Evolutionary conservation across 2,113 vertebrate genomes (phyloP), one percentile per base, ranked within the genome.

Genomic region (Hiodon alosoides): DNA sequence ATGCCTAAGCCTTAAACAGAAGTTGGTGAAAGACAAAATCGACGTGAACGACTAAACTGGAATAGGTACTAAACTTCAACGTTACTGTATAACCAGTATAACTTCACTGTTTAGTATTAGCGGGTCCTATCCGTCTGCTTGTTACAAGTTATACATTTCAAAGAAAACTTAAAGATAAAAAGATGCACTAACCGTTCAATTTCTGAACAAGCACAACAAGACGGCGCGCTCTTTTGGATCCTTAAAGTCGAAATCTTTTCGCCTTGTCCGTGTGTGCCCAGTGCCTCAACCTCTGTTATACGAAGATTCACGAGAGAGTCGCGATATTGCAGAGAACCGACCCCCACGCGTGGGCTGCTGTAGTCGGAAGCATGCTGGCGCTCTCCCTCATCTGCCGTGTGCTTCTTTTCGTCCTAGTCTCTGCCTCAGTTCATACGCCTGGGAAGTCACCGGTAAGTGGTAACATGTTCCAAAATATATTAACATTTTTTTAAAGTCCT

Each of bases 301-400:
- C 64, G 46, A 4, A 13, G 64, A 66, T 46, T 31, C 6, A 46
- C 62, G 16, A 65, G 4, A 9, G 3, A 10, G 62, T 16, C 67
- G 14, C 77, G 73, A 53, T 73, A 69, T 60, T 66, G 74, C 13
- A 76, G 69, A 16, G 46, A 60, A 50, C 55, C 17, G 52, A 71
- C 53, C 73, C 67, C 16, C 72, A 70, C 66, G 64, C 69, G 57
- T 71, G 55, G 14, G 62, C 52, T 52, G 70, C 60, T 2, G 66
- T 7, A 4, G 67, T 75, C 16, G 83, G 67, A 67, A 84, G 52
- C 79, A 84, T 83, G 87, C 81, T 83, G 74, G 79, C 67, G 76
- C 82, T 86, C 83, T 76, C 70, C 69, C 69, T 81, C 60, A 67
- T 77, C 72, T 82, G 82, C 76, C 79, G 80, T 68, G 68, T 79